Base-by-base conservation (phyloP, 2,888 invertebrate species). In the Perizoma flavofasciatum region DNA sequence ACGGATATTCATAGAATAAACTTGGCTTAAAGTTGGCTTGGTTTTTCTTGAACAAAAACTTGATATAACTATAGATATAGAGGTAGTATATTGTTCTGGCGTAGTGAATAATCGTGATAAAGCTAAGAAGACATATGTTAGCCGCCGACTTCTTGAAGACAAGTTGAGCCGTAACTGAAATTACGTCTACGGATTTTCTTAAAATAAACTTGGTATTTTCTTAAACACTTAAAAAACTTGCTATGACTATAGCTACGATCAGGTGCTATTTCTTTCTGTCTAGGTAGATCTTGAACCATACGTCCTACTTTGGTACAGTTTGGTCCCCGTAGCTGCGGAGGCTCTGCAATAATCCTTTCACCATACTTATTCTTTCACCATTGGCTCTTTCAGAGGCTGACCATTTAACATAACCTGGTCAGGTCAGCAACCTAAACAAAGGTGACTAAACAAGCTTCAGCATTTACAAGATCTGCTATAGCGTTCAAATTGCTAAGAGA, bases 1-100 rank as follows among this genome's bases (percentile, higher is more conserved):
- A 9, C 39, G 35, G 22, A 34, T 32, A 32, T 49, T 55, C 37
- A 39, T 44, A 22, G 37, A 49, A 35, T 33, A 6, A 43, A 22
- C n/a, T 11, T n/a, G n/a, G n/a, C n/a, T n/a, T n/a, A n/a, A n/a
- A n/a, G n/a, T n/a, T n/a, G n/a, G n/a, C n/a, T 22, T 22, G 22
- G 1, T 34, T 44, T 44, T 11, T 44, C 44, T 44, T 44, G 11
- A 44, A 44, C n/a, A 9, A 8, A 9, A 5, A 6, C 10, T 22
- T 22, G 22, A 22, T 22, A 22, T 22, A 3, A 22, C 22, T n/a
- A n/a, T n/a, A n/a, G n/a, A n/a, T n/a, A n/a, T n/a, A n/a, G n/a
- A n/a, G n/a, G n/a, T 64, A 54, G 47, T 50, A 60, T 50, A 55
- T 62, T 59, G 55, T 62, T 54, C 49, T 33, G 41, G 35, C 6